phyloP scores from a whole-genome alignment of 2,113 vertebrate species.

The Peromyscus leucopus region DNA sequence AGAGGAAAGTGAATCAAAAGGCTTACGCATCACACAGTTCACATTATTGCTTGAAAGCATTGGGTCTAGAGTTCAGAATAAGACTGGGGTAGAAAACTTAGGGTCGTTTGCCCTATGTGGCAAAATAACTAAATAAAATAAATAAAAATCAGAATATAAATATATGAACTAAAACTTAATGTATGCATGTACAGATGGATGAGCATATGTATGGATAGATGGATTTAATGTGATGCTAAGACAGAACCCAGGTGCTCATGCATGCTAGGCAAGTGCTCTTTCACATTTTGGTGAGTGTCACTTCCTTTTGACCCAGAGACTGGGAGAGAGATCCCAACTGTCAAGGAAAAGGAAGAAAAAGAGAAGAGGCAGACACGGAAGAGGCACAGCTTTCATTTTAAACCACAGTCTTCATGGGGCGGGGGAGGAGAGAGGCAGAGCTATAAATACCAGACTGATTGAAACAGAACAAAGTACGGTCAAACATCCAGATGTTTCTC shows the following conservation, averaged over 20 bases:
- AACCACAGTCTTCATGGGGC: background rate
- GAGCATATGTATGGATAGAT: background rate
- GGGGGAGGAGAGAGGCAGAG: background rate
- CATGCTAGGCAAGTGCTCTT: too few relatives aligned
- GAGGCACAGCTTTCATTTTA: background rate
- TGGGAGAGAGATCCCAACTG: background rate
- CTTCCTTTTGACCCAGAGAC: background rate
- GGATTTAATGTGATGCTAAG: background rate
- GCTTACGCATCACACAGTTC: background rate
- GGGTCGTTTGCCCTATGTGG: background rate
- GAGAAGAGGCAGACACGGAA: background rate
- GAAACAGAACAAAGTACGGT: background rate
- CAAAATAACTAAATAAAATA: background rate
- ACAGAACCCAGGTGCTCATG: too few relatives aligned
- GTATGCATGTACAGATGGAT: background rate
- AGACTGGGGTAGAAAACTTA: background rate
- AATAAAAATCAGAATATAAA: background rate
- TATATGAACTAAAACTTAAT: background rate
- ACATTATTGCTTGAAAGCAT: background rate
- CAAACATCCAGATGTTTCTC: background rate
- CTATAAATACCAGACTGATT: slow-evolving; percentile 14
- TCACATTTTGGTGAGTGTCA: background rate
- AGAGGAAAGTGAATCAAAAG: background rate
- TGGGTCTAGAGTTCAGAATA: background rate
- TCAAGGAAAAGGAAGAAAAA: slow-evolving; percentile 10